Base-by-base conservation (phyloP, 2,888 invertebrate genomes). In the Baccha elongata region DNA sequence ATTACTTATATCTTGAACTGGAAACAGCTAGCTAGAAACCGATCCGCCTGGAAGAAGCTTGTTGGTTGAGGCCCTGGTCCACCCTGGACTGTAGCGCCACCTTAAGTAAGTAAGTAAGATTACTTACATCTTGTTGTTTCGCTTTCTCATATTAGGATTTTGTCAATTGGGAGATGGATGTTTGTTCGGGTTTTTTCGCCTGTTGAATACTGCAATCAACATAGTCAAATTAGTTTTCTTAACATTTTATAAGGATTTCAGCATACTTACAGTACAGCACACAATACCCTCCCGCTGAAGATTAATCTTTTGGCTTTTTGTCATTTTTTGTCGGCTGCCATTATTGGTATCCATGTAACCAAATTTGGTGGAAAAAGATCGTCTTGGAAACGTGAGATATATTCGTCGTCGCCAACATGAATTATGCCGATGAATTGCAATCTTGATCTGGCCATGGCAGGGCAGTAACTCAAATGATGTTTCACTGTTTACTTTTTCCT, bases 321-420 rank as follows among this genome's bases (percentile, higher is more conserved):
- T 93, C 93, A 64, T 91, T 91, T 26, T 95, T 96, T 95, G 0
- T 91, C 89, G 35, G 95, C 94, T 2, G 93, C 92, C 91, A 95
- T 92, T 73, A 95, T 93, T 50, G 97, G 93, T 88, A 93, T 92
- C 98, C 98, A 98, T 86, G 95, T 95, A 73, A 97, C 95, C 88
- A 94, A 93, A 1, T 98, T 98, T 17, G 96, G 96, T 11, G 98
- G 99, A 91, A 98, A 99, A 78, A 99, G 91, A 92, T 99, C 99
- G 90, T 99, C 98, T 95, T 99, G 99, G 93, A 99, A 99, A 85
- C 96, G 92, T 89, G n/a, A n/a, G n/a, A n/a, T n/a, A n/a, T n/a
- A n/a, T n/a, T n/a, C n/a, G n/a, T n/a, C n/a, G n/a, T n/a, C n/a
- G n/a, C n/a, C n/a, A n/a, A n/a, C n/a, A n/a, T n/a, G n/a, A n/a